phyloP scores from a whole-genome alignment of 2,113 vertebrate genomes.

The Polypterus senegalus region DNA sequence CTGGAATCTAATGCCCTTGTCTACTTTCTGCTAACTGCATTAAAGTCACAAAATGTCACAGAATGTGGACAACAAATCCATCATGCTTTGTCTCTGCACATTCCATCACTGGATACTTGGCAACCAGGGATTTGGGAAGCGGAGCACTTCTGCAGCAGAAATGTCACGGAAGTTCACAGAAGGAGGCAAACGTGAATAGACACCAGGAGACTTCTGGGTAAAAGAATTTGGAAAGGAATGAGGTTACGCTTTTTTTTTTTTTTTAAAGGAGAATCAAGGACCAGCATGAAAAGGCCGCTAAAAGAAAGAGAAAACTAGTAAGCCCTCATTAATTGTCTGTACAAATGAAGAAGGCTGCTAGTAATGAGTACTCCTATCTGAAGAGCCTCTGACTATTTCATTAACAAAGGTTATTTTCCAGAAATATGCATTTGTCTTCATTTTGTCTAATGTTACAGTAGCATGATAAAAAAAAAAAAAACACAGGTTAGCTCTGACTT shows the following conservation, averaged over 20 bases:
- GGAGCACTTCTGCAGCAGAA: conserved; percentile 49
- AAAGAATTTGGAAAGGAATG: conserved; percentile 46
- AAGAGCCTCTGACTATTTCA: too few species aligned
- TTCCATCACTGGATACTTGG: conserved; percentile 62
- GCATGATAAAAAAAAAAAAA: too few species aligned
- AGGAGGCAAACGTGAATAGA: conserved; percentile 50
- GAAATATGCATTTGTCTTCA: too few species aligned
- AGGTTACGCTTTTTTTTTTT: conserved; percentile 11
- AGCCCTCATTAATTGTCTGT: too few species aligned
- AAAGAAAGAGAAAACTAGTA: too few species aligned
- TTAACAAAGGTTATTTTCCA: too few species aligned
- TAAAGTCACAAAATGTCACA: conserved; percentile 43
- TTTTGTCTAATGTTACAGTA: too few species aligned
- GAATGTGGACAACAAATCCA: conserved; percentile 37
- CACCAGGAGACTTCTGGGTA: conserved; percentile 54
- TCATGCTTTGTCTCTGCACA: conserved; percentile 56
- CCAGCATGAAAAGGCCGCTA: too few species aligned
- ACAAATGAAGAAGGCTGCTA: too few species aligned
- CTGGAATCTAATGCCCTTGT: conserved; percentile 20
- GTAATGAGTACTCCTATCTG: too few species aligned
- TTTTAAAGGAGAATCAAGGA: too few species aligned
- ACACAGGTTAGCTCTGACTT: too few species aligned
- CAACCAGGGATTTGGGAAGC: conserved; percentile 57
- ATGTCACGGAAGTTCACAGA: conserved; percentile 51
- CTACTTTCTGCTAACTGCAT: conserved; percentile 21